Evolutionary conservation across 2,888 invertebrate genomes (phyloP).

Genomic region (Eupithecia centaureata): DNA sequence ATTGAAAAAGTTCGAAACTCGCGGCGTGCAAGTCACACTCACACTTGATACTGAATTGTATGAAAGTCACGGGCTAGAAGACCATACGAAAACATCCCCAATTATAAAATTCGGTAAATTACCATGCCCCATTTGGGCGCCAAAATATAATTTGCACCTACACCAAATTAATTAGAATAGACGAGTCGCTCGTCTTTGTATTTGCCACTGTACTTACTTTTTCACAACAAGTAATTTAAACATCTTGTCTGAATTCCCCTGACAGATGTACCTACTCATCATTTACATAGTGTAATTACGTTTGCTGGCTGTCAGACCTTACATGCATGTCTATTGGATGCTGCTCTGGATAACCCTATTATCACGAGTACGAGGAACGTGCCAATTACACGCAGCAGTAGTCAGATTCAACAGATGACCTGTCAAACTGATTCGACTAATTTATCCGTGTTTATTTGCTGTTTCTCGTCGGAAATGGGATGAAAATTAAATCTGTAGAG

Average conservation of each 20-base stretch:
- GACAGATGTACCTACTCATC: not conserved
- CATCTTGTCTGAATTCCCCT: not conserved
- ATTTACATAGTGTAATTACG: conserved; percentile 1
- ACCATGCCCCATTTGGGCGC: not conserved
- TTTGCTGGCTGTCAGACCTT: conserved; percentile 12
- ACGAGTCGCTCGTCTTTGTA: too few relatives aligned
- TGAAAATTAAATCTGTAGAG: not conserved
- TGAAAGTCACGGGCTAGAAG: not conserved
- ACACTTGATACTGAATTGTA: not conserved
- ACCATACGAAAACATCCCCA: not conserved
- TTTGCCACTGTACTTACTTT: too few relatives aligned
- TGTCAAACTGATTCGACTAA: conserved; percentile 4
- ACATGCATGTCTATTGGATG: conserved; percentile 6
- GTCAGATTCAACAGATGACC: conserved; percentile 20
- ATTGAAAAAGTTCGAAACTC: too few relatives aligned
- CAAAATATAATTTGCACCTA: not conserved
- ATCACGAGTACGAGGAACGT: conserved; percentile 8
- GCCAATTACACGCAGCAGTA: conserved; percentile 15
- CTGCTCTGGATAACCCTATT: conserved; percentile 17
- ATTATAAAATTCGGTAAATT: not conserved
- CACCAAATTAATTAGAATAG: too few relatives aligned
- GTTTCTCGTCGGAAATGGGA: not conserved
- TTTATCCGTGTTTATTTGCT: not conserved
- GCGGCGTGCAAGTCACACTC: too few relatives aligned
- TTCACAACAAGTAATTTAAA: not conserved